Base-by-base conservation (phyloP, 2,888 invertebrate genomes). In the Hydraecia micacea region DNA sequence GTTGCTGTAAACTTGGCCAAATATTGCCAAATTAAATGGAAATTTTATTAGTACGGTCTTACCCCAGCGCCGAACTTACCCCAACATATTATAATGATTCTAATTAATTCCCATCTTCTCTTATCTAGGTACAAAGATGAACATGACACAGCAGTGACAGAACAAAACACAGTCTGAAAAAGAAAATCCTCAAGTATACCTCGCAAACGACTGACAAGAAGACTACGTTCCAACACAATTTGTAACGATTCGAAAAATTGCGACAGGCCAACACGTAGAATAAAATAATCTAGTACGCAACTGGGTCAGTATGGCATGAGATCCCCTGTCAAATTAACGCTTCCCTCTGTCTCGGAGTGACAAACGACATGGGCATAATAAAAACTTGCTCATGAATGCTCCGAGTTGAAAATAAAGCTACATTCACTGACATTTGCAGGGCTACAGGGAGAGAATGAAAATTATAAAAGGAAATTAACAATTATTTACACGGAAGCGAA, bases 241-340 rank as follows among this genome's bases (percentile, higher is more conserved):
- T 92, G 88, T 88, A 90, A 90, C 76, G 80, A 85, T 86, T 88
- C 86, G 87, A 90, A 88, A 90, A 90, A 92, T 87, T 92, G 89
- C 91, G 91, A 93, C 93, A 92, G 88, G 88, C 91, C 91, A 90
- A 88, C 90, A 90, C 89, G 90, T 90, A 91, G 90, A 87, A 91
- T 90, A 91, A 93, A 91, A 90, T 92, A 92, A 94, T 93, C 92
- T 91, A 90, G 91, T 75, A 77, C 89, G 90, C 92, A 95, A 95
- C 94, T 95, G 92, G 95, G 95, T 94, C 94, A 95, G 92, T 92
- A 87, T 89, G 92, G 91, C 92, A 91, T 90, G 90, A 91, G 95
- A 94, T 94, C 96, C 96, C 96, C 94, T 95, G 96, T 96, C 96
- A 96, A 96, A 96, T 96, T 96, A 96, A 95, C 96, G 95, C 95